These are phyloP conservation scores for Liparis tanakae DNA, from an alignment of 2,797 vertebrate species.

Conservation along the genomic window DNA sequence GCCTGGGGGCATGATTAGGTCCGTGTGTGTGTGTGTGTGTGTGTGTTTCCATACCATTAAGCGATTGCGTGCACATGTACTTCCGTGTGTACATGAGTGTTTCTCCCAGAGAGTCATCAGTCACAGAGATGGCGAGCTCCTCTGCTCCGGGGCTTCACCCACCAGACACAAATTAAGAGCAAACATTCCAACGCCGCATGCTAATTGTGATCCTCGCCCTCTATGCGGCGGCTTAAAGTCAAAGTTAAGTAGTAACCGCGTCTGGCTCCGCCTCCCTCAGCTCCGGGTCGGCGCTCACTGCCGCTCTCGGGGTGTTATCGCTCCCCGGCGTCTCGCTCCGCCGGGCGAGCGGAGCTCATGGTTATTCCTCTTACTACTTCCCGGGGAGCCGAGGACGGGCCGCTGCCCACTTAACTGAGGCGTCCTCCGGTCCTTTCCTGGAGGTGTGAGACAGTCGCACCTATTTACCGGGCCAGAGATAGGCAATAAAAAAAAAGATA, in stretches of 20 bases:
- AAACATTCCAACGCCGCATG: conserved; percentile 25
- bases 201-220: conserved; percentile 28
- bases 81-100: neutral
- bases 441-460: conserved; percentile 6
- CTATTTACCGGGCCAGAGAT: conserved; percentile 29
- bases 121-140: conserved; percentile 1
- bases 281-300: conserved; percentile 12
- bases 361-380: conserved; percentile 30
- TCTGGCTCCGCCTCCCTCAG: neutral
- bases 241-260: neutral
- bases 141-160: conserved; percentile 10
- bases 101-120: conserved; percentile 36
- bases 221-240: conserved; percentile 6
- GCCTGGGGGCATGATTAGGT: conserved; percentile 8
- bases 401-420: conserved; percentile 46
- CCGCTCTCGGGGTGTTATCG: neutral
- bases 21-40: neutral
- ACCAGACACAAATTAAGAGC: conserved; percentile 43
- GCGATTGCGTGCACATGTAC: neutral
- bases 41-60: conserved; percentile 24
- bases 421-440: conserved; percentile 26
- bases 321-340: neutral
- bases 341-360: neutral
- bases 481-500: conserved; percentile 22
- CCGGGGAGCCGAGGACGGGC: conserved; percentile 10